phyloP scores from a whole-genome alignment of 2,797 vertebrate genomes.

The Geotrypetes seraphini region DNA sequence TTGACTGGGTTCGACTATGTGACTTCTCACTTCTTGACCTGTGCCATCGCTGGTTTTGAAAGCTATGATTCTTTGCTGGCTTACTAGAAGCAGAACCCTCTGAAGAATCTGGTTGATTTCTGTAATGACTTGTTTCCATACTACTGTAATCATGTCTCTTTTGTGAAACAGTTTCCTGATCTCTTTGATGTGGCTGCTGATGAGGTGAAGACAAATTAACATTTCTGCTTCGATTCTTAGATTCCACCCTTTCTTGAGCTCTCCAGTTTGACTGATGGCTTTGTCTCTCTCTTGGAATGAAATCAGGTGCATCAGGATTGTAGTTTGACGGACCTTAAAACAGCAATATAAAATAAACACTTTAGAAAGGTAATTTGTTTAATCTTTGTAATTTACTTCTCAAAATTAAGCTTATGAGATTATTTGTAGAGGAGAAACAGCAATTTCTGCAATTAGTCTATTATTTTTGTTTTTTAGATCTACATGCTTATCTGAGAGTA shows the following conservation, averaged over 20 bases:
- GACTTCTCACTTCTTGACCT: constrained; percentile 53
- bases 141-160: constrained; percentile 37
- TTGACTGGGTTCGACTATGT: constrained; percentile 33
- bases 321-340: constrained; percentile 13
- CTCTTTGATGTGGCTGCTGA: constrained; percentile 42
- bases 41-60: constrained; percentile 60
- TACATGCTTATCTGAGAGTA: no score
- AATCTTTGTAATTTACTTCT: no score
- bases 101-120: constrained; percentile 40
- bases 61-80: constrained; percentile 38
- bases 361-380: no score
- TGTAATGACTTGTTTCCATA: constrained; percentile 31
- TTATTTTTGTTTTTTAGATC: no score
- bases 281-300: constrained; percentile 50
- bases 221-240: constrained; percentile 49
- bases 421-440: no score
- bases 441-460: no score
- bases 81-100: constrained; percentile 37
- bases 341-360: no score
- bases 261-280: constrained; percentile 50
- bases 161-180: constrained; percentile 34
- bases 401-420: no score
- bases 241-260: constrained; percentile 55
- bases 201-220: constrained; percentile 36
- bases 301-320: constrained; percentile 56